A percentile compares a stretch with the other conserved stretches of the same genome.
These are phyloP conservation scores for Plagiodera versicolora DNA, from an alignment of 2,888 invertebrate genomes.

Conservation along the genomic window DNA sequence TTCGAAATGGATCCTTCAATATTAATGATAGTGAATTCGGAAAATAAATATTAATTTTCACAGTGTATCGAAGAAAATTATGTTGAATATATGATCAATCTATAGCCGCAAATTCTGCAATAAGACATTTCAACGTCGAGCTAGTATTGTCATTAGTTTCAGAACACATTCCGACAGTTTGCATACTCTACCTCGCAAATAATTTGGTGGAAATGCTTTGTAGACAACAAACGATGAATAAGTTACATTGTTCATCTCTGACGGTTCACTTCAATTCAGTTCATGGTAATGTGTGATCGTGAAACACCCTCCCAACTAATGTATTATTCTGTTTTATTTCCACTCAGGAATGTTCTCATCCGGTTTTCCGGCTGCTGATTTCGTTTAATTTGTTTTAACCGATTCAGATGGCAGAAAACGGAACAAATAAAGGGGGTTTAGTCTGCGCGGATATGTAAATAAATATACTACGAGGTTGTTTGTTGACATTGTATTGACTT, in stretches of 20 bases:
- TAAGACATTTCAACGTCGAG: too few species aligned
- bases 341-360: constrained; percentile 6
- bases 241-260: background rate
- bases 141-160: too few species aligned
- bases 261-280: background rate
- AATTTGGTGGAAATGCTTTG: too few species aligned
- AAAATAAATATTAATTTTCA: too few species aligned
- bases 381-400: background rate
- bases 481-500: background rate
- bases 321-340: constrained; percentile 7
- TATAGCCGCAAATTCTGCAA: too few species aligned
- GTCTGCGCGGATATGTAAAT: background rate
- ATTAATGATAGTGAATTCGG: too few species aligned
- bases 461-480: background rate
- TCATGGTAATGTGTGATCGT: background rate
- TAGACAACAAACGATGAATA: too few species aligned
- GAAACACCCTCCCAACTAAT: background rate
- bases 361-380: constrained; percentile 5
- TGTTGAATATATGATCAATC: too few species aligned
- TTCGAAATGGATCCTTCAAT: too few species aligned
- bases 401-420: background rate
- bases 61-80: too few species aligned
- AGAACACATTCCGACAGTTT: too few species aligned
- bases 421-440: background rate
- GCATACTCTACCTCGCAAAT: too few species aligned